Evolutionary conservation across 2,797 vertebrate genomes (phyloP), one percentile per base, ranked within the genome.

Genomic region (Diplodus sargus): DNA sequence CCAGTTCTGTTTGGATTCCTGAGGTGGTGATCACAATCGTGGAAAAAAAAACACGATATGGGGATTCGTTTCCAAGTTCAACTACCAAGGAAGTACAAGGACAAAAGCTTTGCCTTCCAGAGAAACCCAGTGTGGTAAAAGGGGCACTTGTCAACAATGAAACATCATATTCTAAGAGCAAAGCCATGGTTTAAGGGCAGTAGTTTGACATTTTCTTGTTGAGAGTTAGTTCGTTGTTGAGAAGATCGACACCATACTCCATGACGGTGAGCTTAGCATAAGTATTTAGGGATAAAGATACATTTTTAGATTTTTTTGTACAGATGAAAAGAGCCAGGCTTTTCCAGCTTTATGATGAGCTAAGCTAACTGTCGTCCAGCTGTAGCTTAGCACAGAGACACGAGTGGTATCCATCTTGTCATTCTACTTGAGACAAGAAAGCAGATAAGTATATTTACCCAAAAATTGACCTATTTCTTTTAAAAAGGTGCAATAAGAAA

Each of bases 21-120:
- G 60, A 70, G 45, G 30, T 43, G n/a, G 28, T 64, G 76, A 62
- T 69, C 48, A 53, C 7, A 43, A 61, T 53, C 30, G 54, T 6
- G 18, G 12, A 56, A 54, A 64, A 59, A 43, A 68, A 63, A 56
- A 66, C 4, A 18, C 23, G 14, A 25, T 48, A 22, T 14, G 39
- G 25, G 72, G 62, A 49, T 49, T 20, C 43, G 48, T 58, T 30
- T 60, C 20, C 34, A 39, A 39, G 39, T 39, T 39, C 10, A 61
- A 43, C 39, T 54, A 65, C 17, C 69, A 17, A 48, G 23, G 62
- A 65, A 73, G 48, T 60, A 64, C 22, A 39, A 49, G 39, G 39
- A 39, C 10, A 10, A 39, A 11, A 39, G 42, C 20, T 39, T 62
- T 59, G 52, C 5, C 6, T 60, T 61, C 45, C 39, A 22, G 5